phyloP scores from a whole-genome alignment of 2,797 vertebrate genomes.

The Eulemur coronatus region DNA sequence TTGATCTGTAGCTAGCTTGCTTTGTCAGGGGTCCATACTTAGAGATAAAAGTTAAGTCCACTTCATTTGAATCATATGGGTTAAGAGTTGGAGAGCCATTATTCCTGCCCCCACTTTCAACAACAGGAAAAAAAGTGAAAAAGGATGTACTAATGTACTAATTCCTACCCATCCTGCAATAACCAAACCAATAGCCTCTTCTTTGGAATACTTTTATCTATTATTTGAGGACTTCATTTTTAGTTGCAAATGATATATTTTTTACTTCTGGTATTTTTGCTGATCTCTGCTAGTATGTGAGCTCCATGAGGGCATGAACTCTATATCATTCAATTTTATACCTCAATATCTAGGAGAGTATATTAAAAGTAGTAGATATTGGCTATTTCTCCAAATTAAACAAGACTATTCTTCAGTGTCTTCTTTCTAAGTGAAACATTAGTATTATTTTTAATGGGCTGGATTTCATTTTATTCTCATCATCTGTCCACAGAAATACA shows the following conservation, averaged over 20 bases:
- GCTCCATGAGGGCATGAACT: background rate
- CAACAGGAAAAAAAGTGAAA: background rate
- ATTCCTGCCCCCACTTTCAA: background rate
- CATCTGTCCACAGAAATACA: slow-evolving; percentile 21
- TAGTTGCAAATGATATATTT: background rate
- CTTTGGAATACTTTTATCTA: background rate
- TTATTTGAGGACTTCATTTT: background rate
- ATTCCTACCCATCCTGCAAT: background rate
- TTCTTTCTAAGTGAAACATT: background rate
- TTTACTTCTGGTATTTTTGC: background rate
- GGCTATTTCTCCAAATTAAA: slow-evolving; percentile 19
- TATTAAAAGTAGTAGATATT: slow-evolving; percentile 7
- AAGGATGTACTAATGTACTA: background rate
- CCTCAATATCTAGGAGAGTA: background rate
- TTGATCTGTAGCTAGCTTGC: no score
- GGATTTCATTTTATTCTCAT: slow-evolving; percentile 28
- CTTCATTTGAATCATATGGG: background rate
- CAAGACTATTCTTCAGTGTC: background rate
- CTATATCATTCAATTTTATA: background rate
- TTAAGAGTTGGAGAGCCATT: background rate
- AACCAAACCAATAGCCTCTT: background rate
- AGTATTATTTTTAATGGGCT: slow-evolving; percentile 43
- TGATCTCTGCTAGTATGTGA: background rate
- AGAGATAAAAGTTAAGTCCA: background rate
- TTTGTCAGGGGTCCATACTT: background rate